Percentiles rank a stretch among this genome's conserved stretches.
Conservation (phyloP, 1,140 invertebrate species). For the Drosophila azteca region DNA sequence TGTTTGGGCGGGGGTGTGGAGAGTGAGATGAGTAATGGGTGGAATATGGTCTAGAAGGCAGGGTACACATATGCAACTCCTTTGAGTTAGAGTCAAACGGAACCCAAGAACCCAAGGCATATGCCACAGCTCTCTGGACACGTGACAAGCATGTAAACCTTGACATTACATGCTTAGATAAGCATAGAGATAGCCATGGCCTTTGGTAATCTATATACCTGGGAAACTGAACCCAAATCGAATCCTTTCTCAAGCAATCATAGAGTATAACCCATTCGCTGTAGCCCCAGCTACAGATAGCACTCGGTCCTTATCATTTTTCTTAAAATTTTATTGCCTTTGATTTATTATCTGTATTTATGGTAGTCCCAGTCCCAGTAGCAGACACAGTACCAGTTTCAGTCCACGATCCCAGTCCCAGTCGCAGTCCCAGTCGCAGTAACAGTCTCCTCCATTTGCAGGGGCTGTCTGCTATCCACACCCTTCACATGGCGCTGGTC, state of each 20-base stretch:
- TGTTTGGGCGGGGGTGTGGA: too few relatives aligned
- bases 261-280: constrained; percentile 22
- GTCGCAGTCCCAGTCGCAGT: constrained; percentile 1
- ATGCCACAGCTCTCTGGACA: too few relatives aligned
- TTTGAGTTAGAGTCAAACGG: too few relatives aligned
- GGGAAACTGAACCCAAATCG: too few relatives aligned
- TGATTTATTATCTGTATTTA: constrained; percentile 77
- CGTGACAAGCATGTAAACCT: too few relatives aligned
- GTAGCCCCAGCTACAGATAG: constrained; percentile 2
- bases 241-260: too few relatives aligned
- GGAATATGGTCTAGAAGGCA: constrained; percentile 6
- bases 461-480: constrained; percentile 16
- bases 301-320: constrained; percentile 31
- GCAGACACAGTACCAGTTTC: constrained; percentile 21
- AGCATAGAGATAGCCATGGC: too few relatives aligned
- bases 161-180: too few relatives aligned
- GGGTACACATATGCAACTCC: constrained; percentile 22
- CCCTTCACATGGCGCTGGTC: constrained; percentile 1
- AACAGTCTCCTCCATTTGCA: neutral
- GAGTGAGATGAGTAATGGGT: constrained; percentile 25
- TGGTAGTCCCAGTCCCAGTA: constrained; percentile 42
- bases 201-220: too few relatives aligned
- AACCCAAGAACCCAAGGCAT: too few relatives aligned
- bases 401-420: constrained; percentile 33
- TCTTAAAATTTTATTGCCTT: constrained; percentile 61